phyloP scores from a whole-genome alignment of 2,888 invertebrate species.

The Drosophila peninsularis region DNA sequence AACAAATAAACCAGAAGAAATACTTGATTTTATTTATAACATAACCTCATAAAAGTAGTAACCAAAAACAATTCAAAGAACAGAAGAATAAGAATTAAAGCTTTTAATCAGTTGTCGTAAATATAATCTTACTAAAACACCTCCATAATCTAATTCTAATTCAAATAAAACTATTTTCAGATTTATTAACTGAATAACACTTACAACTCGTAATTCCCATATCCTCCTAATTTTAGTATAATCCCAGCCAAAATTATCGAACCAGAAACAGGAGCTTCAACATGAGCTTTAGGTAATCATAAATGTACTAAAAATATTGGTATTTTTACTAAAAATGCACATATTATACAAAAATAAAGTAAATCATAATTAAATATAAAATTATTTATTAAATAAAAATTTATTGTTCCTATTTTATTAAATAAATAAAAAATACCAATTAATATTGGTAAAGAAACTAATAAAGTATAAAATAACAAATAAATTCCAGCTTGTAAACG shows the following conservation, averaged over 20 bases:
- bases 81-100: background rate
- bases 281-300: background rate
- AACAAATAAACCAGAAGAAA: background rate
- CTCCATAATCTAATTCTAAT: background rate
- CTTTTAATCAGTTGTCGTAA: background rate
- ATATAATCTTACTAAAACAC: background rate
- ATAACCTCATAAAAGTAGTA: no score
- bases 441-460: background rate
- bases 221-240: background rate
- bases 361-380: conserved; percentile 2
- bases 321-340: background rate
- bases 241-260: background rate
- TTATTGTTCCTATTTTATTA: background rate
- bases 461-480: conserved; percentile 3
- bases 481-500: background rate
- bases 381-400: conserved; percentile 5
- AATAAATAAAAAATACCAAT: background rate
- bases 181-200: background rate
- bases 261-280: background rate
- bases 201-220: background rate
- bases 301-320: conserved; percentile 1
- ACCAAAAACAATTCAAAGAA: no score
- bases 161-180: background rate
- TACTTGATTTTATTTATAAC: no score
- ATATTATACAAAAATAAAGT: background rate